Base-by-base conservation (phyloP, 2,888 invertebrate genomes). In the Parnassius smintheus region DNA sequence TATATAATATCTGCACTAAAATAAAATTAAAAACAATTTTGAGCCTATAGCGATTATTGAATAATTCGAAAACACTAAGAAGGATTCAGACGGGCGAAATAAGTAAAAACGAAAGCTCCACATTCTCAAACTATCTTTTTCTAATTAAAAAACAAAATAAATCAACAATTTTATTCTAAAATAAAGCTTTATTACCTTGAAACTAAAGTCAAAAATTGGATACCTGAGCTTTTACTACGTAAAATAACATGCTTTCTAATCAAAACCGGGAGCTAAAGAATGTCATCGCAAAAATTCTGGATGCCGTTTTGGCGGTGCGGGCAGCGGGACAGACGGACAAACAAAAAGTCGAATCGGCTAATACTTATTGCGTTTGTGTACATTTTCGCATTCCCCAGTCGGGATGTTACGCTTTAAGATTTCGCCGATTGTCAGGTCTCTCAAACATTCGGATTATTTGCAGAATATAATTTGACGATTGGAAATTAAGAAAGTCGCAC, bases 331-430 rank as follows among this genome's bases (percentile, higher is more conserved):
- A 70, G 72, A 71, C 76, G 72, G 75, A 76, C 76, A 54, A 71
- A 81, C 85, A 89, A 89, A 89, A 89, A 89, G 79, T 78, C 66
- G 81, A 76, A 85, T 85, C 79, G 77, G 79, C 85, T 85, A 82
- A 90, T 90, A 88, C 83, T 77, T 77, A 74, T 75, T 76, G 77
- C 76, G 83, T 77, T 86, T 88, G 88, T 88, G 88, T 89, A 88
- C 87, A 90, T 88, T 88, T 89, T 82, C 70, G 77, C 73, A 85
- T 86, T 85, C 87, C 78, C 70, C 65, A 10, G 44, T 12, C 61
- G 61, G 56, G 68, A 71, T 69, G 75, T 68, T 74, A 70, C 71
- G 73, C 63, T 73, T 75, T 75, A 74, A 59, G 70, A 68, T 74
- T 71, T 68, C 45, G 56, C 70, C 73, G 72, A 70, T 68, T 56